Conservation (phyloP, 1,140 invertebrate genomes). For the Zaprionus kolodkinae region DNA sequence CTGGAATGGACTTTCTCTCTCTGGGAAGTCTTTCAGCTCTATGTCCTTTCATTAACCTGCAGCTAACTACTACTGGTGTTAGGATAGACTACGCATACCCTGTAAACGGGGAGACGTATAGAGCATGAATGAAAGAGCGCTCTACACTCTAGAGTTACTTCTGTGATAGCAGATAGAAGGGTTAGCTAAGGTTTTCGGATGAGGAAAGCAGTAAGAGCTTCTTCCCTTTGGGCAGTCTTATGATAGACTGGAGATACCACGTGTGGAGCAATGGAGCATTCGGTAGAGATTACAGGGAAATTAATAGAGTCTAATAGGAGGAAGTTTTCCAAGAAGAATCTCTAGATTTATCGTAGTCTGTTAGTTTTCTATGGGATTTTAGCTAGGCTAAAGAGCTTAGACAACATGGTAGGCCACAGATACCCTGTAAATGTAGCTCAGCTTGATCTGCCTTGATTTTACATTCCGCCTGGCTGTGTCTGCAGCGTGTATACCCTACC, state of each 20-base stretch:
- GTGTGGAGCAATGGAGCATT: too few species aligned
- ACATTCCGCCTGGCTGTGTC: neutral
- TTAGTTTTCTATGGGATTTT: too few species aligned
- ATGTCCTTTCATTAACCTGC: too few species aligned
- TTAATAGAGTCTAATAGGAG: too few species aligned
- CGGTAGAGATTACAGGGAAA: too few species aligned
- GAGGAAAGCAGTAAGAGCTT: too few species aligned
- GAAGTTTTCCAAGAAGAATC: too few species aligned
- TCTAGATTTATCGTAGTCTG: too few species aligned
- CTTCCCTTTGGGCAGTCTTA: neutral
- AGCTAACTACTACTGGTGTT: neutral
- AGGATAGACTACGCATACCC: neutral
- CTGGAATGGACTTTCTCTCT: neutral
- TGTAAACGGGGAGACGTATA: neutral
- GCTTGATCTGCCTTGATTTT: neutral
- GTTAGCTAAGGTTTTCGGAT: too few species aligned
- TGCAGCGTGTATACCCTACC: neutral
- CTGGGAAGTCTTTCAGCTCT: neutral
- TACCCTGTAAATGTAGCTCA: neutral
- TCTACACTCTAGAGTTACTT: neutral
- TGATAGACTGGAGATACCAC: too few species aligned
- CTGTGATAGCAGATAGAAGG: too few species aligned
- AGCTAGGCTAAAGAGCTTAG: too few species aligned
- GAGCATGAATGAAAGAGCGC: neutral
- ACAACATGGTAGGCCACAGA: neutral